Evolutionary conservation across 2,888 invertebrate species (phyloP).

Genomic region (Crematogaster levior): DNA sequence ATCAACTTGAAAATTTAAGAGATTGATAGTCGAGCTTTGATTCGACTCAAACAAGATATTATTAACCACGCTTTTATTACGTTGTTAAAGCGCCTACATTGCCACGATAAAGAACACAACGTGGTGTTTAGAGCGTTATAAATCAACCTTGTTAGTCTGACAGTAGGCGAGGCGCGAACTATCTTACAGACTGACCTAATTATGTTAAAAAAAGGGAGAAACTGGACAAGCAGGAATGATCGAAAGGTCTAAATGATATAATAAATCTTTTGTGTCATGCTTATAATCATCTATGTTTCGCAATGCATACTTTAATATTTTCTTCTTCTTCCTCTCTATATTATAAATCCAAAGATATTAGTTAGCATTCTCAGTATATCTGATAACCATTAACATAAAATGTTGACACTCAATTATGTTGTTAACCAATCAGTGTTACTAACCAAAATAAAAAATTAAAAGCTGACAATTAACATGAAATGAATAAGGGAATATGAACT

Average conservation of each 20-base stretch:
- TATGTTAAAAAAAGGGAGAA: conserved; percentile 50
- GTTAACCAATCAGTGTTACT: not conserved
- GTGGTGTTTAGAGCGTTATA: conserved; percentile 63
- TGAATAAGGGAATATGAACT: not conserved
- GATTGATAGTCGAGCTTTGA: not conserved
- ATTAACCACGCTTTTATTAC: conserved; percentile 66
- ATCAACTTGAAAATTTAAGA: not conserved
- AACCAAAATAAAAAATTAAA: not conserved
- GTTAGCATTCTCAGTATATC: not conserved
- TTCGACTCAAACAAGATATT: conserved; percentile 36
- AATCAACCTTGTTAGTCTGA: conserved; percentile 70
- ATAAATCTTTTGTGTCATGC: conserved; percentile 14
- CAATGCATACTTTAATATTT: not conserved
- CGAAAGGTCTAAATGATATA: conserved; percentile 6
- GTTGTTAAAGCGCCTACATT: conserved; percentile 48
- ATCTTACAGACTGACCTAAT: conserved; percentile 65
- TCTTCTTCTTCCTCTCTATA: not conserved
- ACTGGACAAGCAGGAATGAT: conserved; percentile 17
- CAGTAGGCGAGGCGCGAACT: conserved; percentile 33
- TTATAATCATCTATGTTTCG: conserved; percentile 9
- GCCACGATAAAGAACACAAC: conserved; percentile 52
- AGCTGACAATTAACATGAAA: not conserved
- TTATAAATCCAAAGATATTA: not conserved
- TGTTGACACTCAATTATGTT: not conserved
- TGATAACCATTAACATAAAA: not conserved